Base-by-base conservation (phyloP, 2,888 invertebrate species). In the Nomada ruficornis region DNA sequence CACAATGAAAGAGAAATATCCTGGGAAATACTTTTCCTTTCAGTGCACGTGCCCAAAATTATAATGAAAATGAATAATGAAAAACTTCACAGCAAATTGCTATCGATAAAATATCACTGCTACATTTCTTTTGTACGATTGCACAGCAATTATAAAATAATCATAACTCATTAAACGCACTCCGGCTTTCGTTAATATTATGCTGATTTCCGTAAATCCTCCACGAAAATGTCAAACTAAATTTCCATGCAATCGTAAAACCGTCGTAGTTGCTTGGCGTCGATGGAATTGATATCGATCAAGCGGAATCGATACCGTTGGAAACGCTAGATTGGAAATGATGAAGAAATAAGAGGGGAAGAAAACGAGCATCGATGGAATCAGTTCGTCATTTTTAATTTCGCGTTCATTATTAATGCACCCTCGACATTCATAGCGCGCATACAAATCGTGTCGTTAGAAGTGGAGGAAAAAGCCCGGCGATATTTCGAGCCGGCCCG, bases 381-480 rank as follows among this genome's bases (percentile, higher is more conserved):
- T 70, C 52, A 78, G 23, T 65, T 52, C 69, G 70, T 70, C 54
- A 26, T 54, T 70, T 64, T 77, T 72, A 60, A 67, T 59, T 72
- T 62, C 67, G 62, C 5, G 20, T 26, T 20, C 13, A 20, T 59
- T n/a, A 74, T 79, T 72, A 80, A 80, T 60, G 65, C 65, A 59
- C 50, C 62, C 63, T 47, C 42, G 55, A 29, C 18, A 42, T 57
- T 55, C 65, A 11, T 44, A 50, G 7, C 52, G 47, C 20, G 72
- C 65, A 65, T 74, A 79, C 68, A 69, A 75, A 79, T 83, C 29
- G 68, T 44, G 47, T 63, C 72, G 78, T 70, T 62, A 59, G 20
- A 55, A 18, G 11, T 20, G 36, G 59, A 26, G 73, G 71, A 77
- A 72, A 70, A 67, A 15, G 9, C 59, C 57, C 2, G 26, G 44